Evolutionary conservation across 2,797 vertebrate species (phyloP).

Genomic region (Sebastes jordani): DNA sequence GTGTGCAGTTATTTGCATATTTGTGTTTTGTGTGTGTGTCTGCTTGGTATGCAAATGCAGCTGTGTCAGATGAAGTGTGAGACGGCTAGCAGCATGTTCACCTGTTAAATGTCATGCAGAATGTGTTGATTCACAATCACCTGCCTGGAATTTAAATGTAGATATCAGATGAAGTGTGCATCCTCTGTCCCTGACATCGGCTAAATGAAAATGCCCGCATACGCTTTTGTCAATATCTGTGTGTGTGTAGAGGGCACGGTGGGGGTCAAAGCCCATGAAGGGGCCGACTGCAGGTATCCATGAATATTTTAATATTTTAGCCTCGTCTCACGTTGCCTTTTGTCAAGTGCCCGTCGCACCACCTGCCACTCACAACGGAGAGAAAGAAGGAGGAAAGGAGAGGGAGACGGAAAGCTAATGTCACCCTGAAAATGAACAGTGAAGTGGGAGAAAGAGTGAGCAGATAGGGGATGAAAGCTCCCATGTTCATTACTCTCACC

Average conservation of each 20-base stretch:
- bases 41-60: constrained; percentile 22
- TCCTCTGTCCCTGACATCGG: neutral
- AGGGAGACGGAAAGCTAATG: neutral
- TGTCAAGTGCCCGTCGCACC: constrained; percentile 63
- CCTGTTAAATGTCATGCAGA: constrained; percentile 16
- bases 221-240: neutral
- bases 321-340: constrained; percentile 79
- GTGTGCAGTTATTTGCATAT: constrained; percentile 16
- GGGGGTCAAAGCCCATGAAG: constrained; percentile 54
- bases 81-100: constrained; percentile 16
- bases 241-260: neutral
- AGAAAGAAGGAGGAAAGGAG: constrained; percentile 2
- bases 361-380: constrained; percentile 39
- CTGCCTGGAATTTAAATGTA: constrained; percentile 5
- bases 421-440: neutral
- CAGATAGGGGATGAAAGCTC: neutral
- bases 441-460: neutral
- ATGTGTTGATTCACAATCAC: neutral
- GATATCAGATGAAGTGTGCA: neutral
- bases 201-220: neutral
- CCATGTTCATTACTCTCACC: neutral
- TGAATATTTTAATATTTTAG: constrained; percentile 84
- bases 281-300: constrained; percentile 53
- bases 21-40: neutral
- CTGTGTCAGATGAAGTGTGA: constrained; percentile 28